Percentiles rank a stretch among this genome's conserved stretches.
phyloP scores from a whole-genome alignment of 35 echinoderm and acorn worm genomes.

The Stichopus chloronotus region DNA sequence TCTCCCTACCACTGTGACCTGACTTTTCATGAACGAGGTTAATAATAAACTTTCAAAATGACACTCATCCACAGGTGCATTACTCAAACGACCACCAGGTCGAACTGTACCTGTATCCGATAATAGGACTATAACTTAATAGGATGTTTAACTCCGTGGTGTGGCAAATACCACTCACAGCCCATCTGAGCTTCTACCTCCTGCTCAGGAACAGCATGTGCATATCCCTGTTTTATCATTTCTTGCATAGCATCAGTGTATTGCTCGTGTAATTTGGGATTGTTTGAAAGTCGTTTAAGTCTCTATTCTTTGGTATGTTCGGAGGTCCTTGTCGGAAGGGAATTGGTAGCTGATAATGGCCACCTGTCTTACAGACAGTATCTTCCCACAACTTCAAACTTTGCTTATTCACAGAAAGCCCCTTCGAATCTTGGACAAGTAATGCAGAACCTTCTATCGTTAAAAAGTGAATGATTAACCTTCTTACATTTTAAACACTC shows the following conservation, averaged over 20 bases:
- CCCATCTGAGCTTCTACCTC: background rate
- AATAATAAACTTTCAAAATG: slow-evolving; percentile 36
- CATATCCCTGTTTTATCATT: background rate
- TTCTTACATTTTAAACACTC: background rate
- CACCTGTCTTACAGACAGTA: background rate
- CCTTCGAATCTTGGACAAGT: background rate
- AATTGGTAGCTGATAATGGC: slow-evolving; percentile 37
- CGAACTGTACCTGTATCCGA: slow-evolving; percentile 40
- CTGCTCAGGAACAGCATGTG: background rate
- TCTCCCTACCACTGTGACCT: slow-evolving; percentile 51
- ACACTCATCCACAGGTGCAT: slow-evolving; percentile 9
- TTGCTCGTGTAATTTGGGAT: background rate
- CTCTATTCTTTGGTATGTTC: slow-evolving; percentile 10
- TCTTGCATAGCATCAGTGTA: background rate
- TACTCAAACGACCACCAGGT: slow-evolving; percentile 48
- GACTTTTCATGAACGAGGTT: slow-evolving; percentile 19
- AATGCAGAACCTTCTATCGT: background rate
- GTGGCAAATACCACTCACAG: slow-evolving; percentile 9
- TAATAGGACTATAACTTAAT: too few relatives aligned
- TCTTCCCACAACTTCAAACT: background rate
- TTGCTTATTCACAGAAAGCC: background rate
- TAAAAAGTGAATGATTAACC: too few relatives aligned
- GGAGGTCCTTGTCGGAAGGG: slow-evolving; percentile 3
- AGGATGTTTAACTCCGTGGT: background rate
- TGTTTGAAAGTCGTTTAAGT: background rate